A percentile compares a stretch with the other conserved stretches of the same genome.
These are phyloP conservation scores for Hedychridium roseum DNA, from an alignment of 2,888 invertebrate genomes.

Conservation along the genomic window DNA sequence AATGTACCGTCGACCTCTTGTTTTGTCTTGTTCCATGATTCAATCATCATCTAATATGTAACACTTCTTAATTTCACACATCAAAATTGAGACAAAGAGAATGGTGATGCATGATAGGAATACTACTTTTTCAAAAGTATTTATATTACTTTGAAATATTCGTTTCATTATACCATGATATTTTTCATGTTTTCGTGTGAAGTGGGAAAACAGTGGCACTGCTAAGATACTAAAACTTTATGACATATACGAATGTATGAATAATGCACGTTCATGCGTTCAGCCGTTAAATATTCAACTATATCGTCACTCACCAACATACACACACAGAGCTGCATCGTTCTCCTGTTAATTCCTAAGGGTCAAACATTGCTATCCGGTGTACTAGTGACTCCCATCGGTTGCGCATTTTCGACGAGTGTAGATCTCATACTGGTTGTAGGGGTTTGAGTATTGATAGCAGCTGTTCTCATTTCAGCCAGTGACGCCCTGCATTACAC, in stretches of 20 bases:
- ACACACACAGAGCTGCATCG: slow-evolving; percentile 19
- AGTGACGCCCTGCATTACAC: slow-evolving; percentile 73
- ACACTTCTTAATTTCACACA: background rate
- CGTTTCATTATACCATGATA: background rate
- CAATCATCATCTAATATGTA: background rate
- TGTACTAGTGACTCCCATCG: slow-evolving; percentile 77
- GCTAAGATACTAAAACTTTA: slow-evolving; percentile 11
- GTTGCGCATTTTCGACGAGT: slow-evolving; percentile 84
- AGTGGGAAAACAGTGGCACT: slow-evolving; percentile 1
- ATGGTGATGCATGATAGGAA: background rate
- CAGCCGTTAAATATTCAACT: slow-evolving; percentile 21
- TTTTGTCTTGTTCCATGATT: background rate
- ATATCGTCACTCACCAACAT: slow-evolving; percentile 28
- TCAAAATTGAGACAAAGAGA: slow-evolving; percentile 1
- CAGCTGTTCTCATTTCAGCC: slow-evolving; percentile 81
- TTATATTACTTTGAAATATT: background rate
- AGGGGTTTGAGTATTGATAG: slow-evolving; percentile 52
- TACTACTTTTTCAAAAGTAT: slow-evolving; percentile 9
- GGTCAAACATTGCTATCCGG: slow-evolving; percentile 76
- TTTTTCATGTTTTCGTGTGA: slow-evolving; percentile 2
- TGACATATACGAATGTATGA: too few relatives aligned
- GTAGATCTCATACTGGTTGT: slow-evolving; percentile 73
- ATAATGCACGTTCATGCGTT: slow-evolving; percentile 25
- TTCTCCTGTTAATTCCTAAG: slow-evolving; percentile 31
- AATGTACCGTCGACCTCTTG: background rate